Evolutionary conservation across 2,797 vertebrate genomes (phyloP).

Genomic region (Lutra lutra): DNA sequence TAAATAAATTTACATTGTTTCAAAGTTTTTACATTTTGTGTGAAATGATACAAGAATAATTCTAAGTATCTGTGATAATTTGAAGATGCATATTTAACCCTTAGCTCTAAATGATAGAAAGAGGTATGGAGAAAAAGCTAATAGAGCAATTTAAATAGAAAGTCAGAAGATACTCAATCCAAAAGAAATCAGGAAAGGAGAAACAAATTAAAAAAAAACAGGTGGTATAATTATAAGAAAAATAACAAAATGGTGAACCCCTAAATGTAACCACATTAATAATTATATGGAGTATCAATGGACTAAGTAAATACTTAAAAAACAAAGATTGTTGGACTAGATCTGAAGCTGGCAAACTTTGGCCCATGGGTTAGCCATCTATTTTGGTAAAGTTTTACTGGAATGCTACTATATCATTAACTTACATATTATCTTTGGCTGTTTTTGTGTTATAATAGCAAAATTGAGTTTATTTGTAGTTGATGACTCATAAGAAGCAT

Average conservation of each 20-base stretch:
- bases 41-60: background rate
- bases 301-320: background rate
- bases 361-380: background rate
- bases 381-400: background rate
- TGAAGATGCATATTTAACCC: background rate
- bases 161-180: background rate
- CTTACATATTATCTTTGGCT: background rate
- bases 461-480: background rate
- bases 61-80: background rate
- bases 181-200: background rate
- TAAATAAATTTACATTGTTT: background rate
- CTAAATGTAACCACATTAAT: background rate
- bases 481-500: background rate
- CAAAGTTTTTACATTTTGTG: background rate
- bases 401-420: background rate
- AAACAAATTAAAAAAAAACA: constrained; percentile 4
- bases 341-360: background rate
- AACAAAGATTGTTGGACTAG: background rate
- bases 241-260: background rate
- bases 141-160: background rate
- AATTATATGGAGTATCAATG: background rate
- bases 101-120: background rate
- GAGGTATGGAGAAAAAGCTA: background rate
- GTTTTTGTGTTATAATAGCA: background rate
- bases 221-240: background rate